Percentiles rank a stretch among this genome's conserved stretches.
phyloP scores from a whole-genome alignment of 2,113 vertebrate species.

The Notiomystis cincta region DNA sequence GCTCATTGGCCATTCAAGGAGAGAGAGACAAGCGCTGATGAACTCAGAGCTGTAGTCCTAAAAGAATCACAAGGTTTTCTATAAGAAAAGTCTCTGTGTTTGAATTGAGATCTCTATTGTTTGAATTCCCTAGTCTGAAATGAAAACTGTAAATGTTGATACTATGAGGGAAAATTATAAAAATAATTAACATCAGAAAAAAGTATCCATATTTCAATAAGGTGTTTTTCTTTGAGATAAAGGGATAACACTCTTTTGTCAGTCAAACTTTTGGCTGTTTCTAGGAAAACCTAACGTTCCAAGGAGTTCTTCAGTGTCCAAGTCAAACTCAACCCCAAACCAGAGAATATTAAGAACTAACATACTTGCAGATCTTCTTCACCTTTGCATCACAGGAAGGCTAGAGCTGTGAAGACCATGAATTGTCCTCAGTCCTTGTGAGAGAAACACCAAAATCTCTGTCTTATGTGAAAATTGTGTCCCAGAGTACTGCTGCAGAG shows the following conservation, averaged over 20 bases:
- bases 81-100: neutral
- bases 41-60: neutral
- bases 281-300: neutral
- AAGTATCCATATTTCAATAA: accelerated
- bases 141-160: neutral
- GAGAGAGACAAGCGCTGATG: neutral
- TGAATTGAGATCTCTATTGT: too few relatives aligned
- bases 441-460: neutral
- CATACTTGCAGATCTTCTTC: neutral
- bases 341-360: neutral
- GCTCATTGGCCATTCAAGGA: neutral
- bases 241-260: neutral
- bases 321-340: neutral
- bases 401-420: neutral
- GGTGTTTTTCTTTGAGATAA: neutral
- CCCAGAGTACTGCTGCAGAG: neutral
- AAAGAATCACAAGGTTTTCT: neutral
- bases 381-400: neutral
- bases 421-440: neutral
- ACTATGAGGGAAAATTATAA: neutral
- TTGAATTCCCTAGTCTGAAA: too few relatives aligned
- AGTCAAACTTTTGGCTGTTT: neutral
- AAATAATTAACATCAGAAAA: neutral
- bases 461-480: neutral
- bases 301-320: neutral